phyloP scores from a whole-genome alignment of 2,797 vertebrate genomes.

The Vespertilio murinus region DNA sequence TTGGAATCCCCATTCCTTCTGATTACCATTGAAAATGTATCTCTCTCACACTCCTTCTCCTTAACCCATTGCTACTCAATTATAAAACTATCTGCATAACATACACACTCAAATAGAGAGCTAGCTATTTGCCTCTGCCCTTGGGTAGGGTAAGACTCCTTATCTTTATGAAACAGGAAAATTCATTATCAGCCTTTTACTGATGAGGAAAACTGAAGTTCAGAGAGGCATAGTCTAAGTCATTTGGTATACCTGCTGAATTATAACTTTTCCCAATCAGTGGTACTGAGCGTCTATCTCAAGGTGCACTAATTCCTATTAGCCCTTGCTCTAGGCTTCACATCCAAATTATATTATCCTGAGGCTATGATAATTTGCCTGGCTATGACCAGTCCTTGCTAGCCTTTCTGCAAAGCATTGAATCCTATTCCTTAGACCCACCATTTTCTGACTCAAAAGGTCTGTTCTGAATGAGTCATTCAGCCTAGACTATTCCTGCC shows the following conservation, averaged over 20 bases:
- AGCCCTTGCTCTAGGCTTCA: not conserved
- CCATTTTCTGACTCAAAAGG: not conserved
- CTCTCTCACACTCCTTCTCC: not conserved
- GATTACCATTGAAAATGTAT: not conserved
- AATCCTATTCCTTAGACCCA: not conserved
- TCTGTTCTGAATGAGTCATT: not conserved
- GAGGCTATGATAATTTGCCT: not conserved
- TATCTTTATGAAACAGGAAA: not conserved
- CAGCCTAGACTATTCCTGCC: not conserved
- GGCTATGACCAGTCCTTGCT: not conserved
- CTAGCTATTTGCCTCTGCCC: conserved; percentile 9
- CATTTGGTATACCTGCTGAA: not conserved
- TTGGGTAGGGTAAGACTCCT: not conserved
- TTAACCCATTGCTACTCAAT: not conserved
- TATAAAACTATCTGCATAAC: not conserved
- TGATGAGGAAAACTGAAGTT: conserved; percentile 1
- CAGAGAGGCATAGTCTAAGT: not conserved
- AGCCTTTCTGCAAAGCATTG: not conserved
- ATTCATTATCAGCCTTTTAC: not conserved
- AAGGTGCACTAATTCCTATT: not conserved
- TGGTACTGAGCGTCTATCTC: not conserved
- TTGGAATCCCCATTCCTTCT: not conserved
- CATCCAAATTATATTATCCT: not conserved
- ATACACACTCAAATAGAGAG: not conserved
- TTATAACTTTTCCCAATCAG: not conserved